A percentile compares a stretch with the other conserved stretches of the same genome.
Conservation (phyloP, 2,888 invertebrate genomes). For the Oligia fasciuncula region DNA sequence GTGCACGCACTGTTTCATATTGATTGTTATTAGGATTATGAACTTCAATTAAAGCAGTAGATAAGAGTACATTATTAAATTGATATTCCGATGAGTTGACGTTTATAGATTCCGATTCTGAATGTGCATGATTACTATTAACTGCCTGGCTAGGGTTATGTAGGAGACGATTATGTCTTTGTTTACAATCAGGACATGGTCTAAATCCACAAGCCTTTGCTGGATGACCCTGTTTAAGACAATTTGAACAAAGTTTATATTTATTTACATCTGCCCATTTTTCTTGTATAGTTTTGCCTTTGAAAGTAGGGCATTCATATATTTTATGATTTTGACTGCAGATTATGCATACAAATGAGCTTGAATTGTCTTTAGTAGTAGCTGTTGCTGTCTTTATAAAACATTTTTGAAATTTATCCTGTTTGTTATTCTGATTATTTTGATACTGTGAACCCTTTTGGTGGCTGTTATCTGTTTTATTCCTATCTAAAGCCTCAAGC, state of each 20-base stretch:
- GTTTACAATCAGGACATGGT: neutral
- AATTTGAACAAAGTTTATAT: slow-evolving; percentile 2
- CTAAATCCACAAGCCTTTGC: neutral
- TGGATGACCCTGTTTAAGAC: neutral
- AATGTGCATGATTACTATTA: slow-evolving; percentile 4
- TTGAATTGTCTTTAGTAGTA: neutral
- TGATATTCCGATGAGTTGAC: neutral
- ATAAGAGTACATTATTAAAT: neutral
- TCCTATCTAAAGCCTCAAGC: too few relatives aligned
- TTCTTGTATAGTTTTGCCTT: neutral
- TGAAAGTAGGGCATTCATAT: neutral
- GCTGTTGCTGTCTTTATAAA: neutral
- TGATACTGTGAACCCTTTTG: too few relatives aligned
- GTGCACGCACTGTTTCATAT: neutral
- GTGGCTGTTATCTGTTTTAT: too few relatives aligned
- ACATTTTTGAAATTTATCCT: too few relatives aligned
- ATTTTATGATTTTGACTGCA: neutral
- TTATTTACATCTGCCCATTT: neutral
- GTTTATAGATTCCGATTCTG: neutral
- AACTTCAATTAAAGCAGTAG: slow-evolving; percentile 1
- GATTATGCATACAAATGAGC: neutral
- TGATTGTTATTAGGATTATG: neutral
- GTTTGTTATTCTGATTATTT: too few relatives aligned
- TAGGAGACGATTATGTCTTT: neutral
- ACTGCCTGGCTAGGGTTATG: neutral